A percentile compares a stretch with the other conserved stretches of the same genome.
phyloP scores from a whole-genome alignment of 2,113 vertebrate species.

The Dunckerocampus dactyliophorus region DNA sequence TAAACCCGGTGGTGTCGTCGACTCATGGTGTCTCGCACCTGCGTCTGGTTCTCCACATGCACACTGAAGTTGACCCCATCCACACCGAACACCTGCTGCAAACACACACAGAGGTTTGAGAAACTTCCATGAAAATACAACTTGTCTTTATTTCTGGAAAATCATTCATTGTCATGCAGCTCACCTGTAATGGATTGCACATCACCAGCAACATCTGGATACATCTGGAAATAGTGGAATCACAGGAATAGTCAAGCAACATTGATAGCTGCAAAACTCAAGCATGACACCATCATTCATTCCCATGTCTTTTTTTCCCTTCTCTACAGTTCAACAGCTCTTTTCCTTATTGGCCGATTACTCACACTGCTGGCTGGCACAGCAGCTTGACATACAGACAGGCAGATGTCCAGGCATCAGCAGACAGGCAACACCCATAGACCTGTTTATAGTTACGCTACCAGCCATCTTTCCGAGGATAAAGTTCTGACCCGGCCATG shows the following conservation, averaged over 20 bases:
- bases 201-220: slow-evolving; percentile 81
- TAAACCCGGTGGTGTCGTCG: slow-evolving; percentile 76
- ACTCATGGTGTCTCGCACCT: slow-evolving; percentile 77
- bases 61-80: slow-evolving; percentile 79
- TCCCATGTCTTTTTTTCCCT: slow-evolving; percentile 50
- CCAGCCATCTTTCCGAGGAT: slow-evolving; percentile 42
- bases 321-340: slow-evolving; percentile 4
- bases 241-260: slow-evolving; percentile 45
- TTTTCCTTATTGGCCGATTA: slow-evolving; percentile 51
- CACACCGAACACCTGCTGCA: slow-evolving; percentile 73
- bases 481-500: slow-evolving; percentile 48
- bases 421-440: slow-evolving; percentile 61
- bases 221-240: slow-evolving; percentile 68
- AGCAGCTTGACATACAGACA: slow-evolving; percentile 46
- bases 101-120: slow-evolving; percentile 13
- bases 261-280: slow-evolving; percentile 40
- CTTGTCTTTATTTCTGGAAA: slow-evolving; percentile 8
- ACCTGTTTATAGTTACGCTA: slow-evolving; percentile 57
- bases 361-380: slow-evolving; percentile 55
- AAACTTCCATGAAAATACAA: slow-evolving; percentile 8
- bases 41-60: slow-evolving; percentile 80
- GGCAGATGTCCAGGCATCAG: slow-evolving; percentile 54
- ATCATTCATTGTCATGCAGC: slow-evolving; percentile 23
- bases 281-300: slow-evolving; percentile 56
- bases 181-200: slow-evolving; percentile 78